Conservation (phyloP, 2,888 invertebrate genomes). For the Hyppa rectilinea region DNA sequence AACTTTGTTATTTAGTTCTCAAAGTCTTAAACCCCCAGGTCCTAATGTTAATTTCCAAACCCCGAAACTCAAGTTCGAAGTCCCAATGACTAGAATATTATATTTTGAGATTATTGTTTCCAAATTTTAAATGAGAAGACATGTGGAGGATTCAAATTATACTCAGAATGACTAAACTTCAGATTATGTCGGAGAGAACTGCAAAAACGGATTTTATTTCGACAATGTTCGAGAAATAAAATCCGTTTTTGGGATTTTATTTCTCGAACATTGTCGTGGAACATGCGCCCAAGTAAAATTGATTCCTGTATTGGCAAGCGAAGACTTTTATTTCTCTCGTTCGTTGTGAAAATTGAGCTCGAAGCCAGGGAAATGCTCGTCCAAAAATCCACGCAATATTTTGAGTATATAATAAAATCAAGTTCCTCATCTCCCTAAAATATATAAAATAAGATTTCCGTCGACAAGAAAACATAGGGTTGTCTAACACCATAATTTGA, state of each 20-base stretch:
- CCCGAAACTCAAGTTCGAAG: conserved; percentile 26
- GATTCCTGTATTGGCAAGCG: conserved; percentile 9
- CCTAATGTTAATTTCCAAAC: conserved; percentile 50
- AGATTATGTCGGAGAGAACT: background rate
- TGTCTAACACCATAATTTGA: conserved; percentile 44
- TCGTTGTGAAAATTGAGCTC: conserved; percentile 17
- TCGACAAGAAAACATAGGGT: conserved; percentile 47
- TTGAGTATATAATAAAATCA: conserved; percentile 44
- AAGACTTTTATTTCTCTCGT: conserved; percentile 6
- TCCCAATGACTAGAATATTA: conserved; percentile 25
- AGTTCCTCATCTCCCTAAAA: conserved; percentile 40
- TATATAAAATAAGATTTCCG: conserved; percentile 55
- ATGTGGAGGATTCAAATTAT: background rate
- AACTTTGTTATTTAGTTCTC: conserved; percentile 56
- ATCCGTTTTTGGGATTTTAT: too few species aligned
- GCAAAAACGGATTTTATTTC: conserved; percentile 16
- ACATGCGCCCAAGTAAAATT: conserved; percentile 23
- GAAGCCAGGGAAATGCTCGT: conserved; percentile 23
- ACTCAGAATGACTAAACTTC: conserved; percentile 13
- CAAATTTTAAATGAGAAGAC: conserved; percentile 23
- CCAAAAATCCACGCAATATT: conserved; percentile 34
- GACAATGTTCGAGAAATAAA: too few species aligned
- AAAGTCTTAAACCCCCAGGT: conserved; percentile 49
- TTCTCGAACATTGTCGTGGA: conserved; percentile 1
- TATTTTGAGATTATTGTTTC: conserved; percentile 31